phyloP scores from a whole-genome alignment of 2,113 vertebrate genomes.

The Mixornis gularis region DNA sequence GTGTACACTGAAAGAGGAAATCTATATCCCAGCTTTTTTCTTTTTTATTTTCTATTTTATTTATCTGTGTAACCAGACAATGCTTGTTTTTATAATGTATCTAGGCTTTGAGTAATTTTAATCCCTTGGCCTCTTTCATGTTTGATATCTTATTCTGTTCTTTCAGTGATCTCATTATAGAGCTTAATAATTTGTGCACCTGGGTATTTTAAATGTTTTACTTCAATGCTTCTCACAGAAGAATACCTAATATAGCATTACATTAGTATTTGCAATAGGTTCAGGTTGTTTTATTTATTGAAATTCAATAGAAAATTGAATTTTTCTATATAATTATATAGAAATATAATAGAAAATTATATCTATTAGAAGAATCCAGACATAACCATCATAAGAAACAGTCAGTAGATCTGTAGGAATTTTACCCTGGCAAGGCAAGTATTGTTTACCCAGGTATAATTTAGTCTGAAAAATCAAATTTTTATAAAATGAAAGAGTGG shows the following conservation, averaged over 20 bases:
- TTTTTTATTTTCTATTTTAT: not conserved
- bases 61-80: not conserved
- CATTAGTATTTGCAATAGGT: not conserved
- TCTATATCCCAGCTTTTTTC: not conserved
- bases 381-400: not conserved
- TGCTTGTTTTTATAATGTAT: not conserved
- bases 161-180: not conserved
- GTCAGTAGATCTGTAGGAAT: not conserved
- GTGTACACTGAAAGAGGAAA: not conserved
- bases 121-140: not conserved
- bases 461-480: not conserved
- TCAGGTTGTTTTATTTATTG: not conserved
- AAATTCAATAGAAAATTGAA: not conserved
- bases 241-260: not conserved
- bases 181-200: not conserved
- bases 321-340: too few species aligned
- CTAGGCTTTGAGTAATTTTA: not conserved
- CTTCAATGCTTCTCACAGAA: not conserved
- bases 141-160: conserved; percentile 5
- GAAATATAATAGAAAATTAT: not conserved
- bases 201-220: not conserved
- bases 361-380: not conserved
- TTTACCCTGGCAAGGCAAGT: not conserved
- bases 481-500: not conserved
- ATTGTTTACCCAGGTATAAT: not conserved